Percentiles rank a stretch among this genome's conserved stretches.
phyloP scores from a whole-genome alignment of 1,140 invertebrate genomes.

The Acromyrmex charruanus region DNA sequence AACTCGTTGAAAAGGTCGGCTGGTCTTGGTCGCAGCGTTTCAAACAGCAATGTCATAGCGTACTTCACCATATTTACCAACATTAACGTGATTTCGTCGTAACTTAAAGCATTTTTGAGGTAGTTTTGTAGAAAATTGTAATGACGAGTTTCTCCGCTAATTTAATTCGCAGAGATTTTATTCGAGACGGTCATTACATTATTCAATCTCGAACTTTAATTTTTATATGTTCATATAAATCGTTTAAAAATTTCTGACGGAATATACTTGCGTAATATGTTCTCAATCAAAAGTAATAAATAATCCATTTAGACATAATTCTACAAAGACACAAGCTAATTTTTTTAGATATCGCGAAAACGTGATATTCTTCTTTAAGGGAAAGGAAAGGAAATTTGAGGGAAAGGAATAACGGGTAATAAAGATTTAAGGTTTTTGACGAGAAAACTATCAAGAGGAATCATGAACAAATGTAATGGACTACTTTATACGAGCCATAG shows the following conservation, averaged over 20 bases:
- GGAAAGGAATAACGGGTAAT: background rate
- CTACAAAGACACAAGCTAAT: background rate
- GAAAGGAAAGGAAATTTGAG: background rate
- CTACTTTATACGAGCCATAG: slow-evolving; percentile 18
- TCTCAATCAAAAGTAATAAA: too few relatives aligned
- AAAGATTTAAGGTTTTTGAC: background rate
- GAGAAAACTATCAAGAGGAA: background rate
- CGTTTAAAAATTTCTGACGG: background rate
- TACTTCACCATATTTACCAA: slow-evolving; percentile 62
- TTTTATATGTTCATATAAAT: background rate
- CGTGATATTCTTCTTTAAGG: background rate
- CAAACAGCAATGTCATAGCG: slow-evolving; percentile 55
- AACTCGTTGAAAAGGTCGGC: slow-evolving; percentile 33
- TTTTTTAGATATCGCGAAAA: background rate
- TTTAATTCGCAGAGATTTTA: background rate
- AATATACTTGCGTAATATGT: background rate
- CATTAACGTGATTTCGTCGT: slow-evolving; percentile 51
- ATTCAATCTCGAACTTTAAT: background rate
- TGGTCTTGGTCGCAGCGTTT: background rate
- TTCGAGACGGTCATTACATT: background rate
- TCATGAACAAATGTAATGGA: background rate
- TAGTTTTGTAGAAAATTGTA: background rate
- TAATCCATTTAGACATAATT: too few relatives aligned
- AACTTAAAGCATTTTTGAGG: background rate
- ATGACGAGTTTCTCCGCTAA: background rate